A percentile compares a stretch with the other conserved stretches of the same genome.
Conservation (phyloP, 2,797 vertebrate species). For the Clarias platycephalus region DNA sequence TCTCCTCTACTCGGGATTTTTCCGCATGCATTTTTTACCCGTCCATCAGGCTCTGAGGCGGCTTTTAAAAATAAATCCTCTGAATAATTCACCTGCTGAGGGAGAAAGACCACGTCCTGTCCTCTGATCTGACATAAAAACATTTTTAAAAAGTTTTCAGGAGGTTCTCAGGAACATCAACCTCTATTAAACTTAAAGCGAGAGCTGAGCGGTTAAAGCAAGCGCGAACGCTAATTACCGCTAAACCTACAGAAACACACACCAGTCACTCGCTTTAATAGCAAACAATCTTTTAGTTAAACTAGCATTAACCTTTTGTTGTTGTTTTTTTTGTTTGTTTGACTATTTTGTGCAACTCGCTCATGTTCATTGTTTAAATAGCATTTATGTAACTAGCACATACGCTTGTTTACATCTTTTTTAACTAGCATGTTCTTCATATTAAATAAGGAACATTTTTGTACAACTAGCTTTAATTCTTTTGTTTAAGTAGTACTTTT, state of each 20-base stretch:
- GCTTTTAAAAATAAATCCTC: constrained; percentile 79
- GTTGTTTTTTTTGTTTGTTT: background rate
- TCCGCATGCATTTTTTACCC: constrained; percentile 76
- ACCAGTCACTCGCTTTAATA: background rate
- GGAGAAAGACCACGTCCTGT: constrained; percentile 22
- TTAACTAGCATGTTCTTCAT: background rate
- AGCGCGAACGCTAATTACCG: background rate
- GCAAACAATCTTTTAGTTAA: background rate
- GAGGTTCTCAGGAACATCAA: background rate
- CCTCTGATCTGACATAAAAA: constrained; percentile 34
- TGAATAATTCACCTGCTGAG: constrained; percentile 76
- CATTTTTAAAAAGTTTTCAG: background rate
- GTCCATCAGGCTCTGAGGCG: constrained; percentile 74
- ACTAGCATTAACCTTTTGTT: background rate
- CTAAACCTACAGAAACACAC: background rate
- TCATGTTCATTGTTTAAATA: background rate
- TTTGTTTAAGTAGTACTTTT: background rate
- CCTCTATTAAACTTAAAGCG: background rate
- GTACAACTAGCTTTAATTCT: background rate
- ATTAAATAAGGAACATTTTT: background rate
- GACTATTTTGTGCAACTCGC: background rate
- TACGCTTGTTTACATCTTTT: background rate
- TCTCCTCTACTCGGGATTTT: constrained; percentile 58
- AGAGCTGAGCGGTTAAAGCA: background rate
- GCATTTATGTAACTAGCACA: background rate